Conservation (phyloP, 1,140 invertebrate genomes). For the Chrysoperla carnea region DNA sequence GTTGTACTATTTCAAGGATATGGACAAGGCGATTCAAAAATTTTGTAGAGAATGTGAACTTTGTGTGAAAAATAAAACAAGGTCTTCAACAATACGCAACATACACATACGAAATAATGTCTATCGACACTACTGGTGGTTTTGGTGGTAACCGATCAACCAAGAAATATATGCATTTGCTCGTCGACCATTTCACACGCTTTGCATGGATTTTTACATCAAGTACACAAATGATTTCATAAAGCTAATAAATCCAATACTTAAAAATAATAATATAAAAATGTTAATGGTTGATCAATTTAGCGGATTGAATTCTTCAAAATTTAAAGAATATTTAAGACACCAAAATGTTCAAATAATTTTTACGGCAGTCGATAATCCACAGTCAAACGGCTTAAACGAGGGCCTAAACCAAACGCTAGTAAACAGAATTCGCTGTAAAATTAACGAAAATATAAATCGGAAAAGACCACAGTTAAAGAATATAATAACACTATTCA, state of each 20-base stretch:
- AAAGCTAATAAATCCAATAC: too few species aligned
- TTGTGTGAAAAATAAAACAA: constrained; percentile 22
- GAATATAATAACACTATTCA: too few species aligned
- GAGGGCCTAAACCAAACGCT: neutral
- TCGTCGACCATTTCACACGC: constrained; percentile 9
- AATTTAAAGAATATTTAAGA: constrained; percentile 10
- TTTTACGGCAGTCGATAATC: neutral
- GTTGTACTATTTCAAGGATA: constrained; percentile 11
- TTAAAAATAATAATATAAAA: too few species aligned
- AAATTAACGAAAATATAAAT: neutral
- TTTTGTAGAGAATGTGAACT: constrained; percentile 15
- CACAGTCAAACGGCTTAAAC: neutral
- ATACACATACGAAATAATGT: constrained; percentile 21
- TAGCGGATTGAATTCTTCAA: too few species aligned
- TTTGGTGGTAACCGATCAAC: constrained; percentile 14
- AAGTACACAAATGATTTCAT: too few species aligned
- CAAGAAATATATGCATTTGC: constrained; percentile 16
- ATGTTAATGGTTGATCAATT: too few species aligned
- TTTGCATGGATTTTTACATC: too few species aligned
- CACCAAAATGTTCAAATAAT: neutral
- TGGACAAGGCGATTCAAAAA: constrained; percentile 7
- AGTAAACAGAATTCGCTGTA: neutral
- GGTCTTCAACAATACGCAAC: constrained; percentile 11
- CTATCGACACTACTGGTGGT: constrained; percentile 12
- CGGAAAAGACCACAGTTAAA: neutral